Base-by-base conservation (phyloP, 2,888 invertebrate species). In the Oscheius sp. region DNA sequence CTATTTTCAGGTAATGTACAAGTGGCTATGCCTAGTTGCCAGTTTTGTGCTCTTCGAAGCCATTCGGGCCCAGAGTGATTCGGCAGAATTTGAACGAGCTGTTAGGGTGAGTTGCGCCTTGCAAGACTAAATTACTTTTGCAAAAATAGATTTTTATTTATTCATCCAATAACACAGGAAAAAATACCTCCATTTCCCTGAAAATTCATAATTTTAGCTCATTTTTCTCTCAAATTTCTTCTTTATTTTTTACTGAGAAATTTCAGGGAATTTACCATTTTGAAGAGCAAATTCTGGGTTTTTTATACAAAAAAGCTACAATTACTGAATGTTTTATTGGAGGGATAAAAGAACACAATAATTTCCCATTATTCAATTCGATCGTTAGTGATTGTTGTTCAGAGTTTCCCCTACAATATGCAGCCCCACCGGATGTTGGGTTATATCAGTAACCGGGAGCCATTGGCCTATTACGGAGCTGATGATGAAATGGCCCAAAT, bases 331-430 rank as follows among this genome's bases (percentile, higher is more conserved):
- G 45, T 63, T 9, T 63, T 45, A 27, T 13, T n/a, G n/a, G n/a
- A n/a, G n/a, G 21, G 55, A 18, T 16, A 43, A 23, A 23, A 23
- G 1, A 9, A 63, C 18, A 2, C 12, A 43, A 12, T 41, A 13
- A n/a, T n/a, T n/a, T n/a, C n/a, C n/a, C 35, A 35, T 9, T 3
- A 35, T 35, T 3, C 3, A 35, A 35, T 35, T 3, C 35, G 5
- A 35, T 9, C 35, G 35, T 35, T 35, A 35, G 3, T 3, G 5
- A 9, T 9, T 35, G 35, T 6, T 9, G 35, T 83, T 74, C 82
- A 83, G 83, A 81, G 77, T 56, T 84, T 84, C 61, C 84, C 84
- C 2, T 84, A 84, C 76, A 83, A 83, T 46, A 76, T 84, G 21
- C 77, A 81, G 1, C 81, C 78, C 72, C 80, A 82, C 25, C 74